Evolutionary conservation across 2,113 vertebrate species (phyloP).

Genomic region (Ceratotherium simum): DNA sequence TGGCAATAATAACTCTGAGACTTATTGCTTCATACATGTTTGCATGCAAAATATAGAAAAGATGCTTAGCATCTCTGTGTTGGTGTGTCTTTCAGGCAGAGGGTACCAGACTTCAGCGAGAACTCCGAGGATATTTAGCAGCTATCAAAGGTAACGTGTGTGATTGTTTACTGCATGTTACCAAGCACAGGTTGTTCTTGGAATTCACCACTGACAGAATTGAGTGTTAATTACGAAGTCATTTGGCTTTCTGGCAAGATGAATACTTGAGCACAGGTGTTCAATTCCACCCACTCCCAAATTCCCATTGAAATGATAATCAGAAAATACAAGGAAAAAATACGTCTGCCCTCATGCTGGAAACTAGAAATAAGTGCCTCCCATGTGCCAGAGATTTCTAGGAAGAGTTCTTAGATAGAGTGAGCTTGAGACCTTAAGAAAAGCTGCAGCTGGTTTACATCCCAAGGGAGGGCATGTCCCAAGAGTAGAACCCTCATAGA

Average conservation of each 20-base stretch:
- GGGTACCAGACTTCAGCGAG: slow-evolving; percentile 96
- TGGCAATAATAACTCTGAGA: background rate
- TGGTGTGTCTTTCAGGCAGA: slow-evolving; percentile 91
- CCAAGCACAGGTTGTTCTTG: slow-evolving; percentile 40
- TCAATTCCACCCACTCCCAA: slow-evolving; percentile 1
- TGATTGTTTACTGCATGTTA: background rate
- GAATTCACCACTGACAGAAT: background rate
- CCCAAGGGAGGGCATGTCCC: background rate
- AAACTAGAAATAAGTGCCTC: slow-evolving; percentile 52
- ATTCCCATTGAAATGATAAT: slow-evolving; percentile 54
- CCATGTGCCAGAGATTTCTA: slow-evolving; percentile 63
- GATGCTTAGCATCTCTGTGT: slow-evolving; percentile 43
- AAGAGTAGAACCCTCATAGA: background rate
- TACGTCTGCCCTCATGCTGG: background rate
- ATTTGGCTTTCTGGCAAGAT: slow-evolving; percentile 54
- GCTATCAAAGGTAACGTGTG: slow-evolving; percentile 95
- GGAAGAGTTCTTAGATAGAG: slow-evolving; percentile 50
- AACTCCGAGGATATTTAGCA: slow-evolving; percentile 96
- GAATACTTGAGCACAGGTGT: slow-evolving; percentile 65
- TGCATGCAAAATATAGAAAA: background rate
- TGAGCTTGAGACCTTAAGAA: slow-evolving; percentile 18
- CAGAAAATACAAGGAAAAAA: slow-evolving; percentile 42
- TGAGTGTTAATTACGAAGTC: slow-evolving; percentile 41
- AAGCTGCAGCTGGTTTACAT: background rate
- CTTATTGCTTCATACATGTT: slow-evolving; percentile 38